A percentile compares a stretch with the other conserved stretches of the same genome.
These are phyloP conservation scores for Brachionus sp. DNA, from an alignment of 1,140 invertebrate genomes.

Conservation along the genomic window DNA sequence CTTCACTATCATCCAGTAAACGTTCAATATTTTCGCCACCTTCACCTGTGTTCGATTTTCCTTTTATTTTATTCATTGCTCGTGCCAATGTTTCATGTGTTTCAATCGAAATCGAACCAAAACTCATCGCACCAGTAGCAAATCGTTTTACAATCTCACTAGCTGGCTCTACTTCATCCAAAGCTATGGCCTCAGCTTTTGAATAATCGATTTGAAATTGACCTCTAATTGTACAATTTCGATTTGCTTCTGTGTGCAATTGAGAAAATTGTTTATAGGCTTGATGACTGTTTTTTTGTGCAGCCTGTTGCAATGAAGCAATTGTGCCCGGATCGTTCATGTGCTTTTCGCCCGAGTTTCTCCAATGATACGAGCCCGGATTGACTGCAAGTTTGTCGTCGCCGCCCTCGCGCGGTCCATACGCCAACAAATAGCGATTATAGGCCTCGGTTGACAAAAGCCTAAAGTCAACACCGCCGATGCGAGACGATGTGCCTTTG, in stretches of 20 bases:
- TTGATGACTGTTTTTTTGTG: constrained; percentile 71
- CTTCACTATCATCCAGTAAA: constrained; percentile 68
- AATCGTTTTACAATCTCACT: constrained; percentile 91
- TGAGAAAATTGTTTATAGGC: constrained; percentile 85
- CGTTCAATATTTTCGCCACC: constrained; percentile 70
- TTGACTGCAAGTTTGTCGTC: constrained; percentile 79
- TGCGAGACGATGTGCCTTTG: constrained; percentile 84
- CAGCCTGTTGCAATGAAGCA: constrained; percentile 62
- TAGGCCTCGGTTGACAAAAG: constrained; percentile 74
- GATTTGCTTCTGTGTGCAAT: constrained; percentile 78
- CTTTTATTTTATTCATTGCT: constrained; percentile 92
- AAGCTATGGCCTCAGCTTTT: constrained; percentile 67
- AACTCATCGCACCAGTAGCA: constrained; percentile 77
- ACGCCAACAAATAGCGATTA: constrained; percentile 59
- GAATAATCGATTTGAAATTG: constrained; percentile 78
- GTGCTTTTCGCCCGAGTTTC: constrained; percentile 92
- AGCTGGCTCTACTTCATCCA: constrained; percentile 83
- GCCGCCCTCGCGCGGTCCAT: constrained; percentile 51
- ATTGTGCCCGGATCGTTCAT: constrained; percentile 78
- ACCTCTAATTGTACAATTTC: constrained; percentile 82
- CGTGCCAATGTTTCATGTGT: constrained; percentile 88
- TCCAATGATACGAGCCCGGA: constrained; percentile 91
- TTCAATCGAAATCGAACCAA: constrained; percentile 86
- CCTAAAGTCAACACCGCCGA: constrained; percentile 86
- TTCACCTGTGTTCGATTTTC: constrained; percentile 94